Conservation (phyloP, 1,140 invertebrate genomes). For the Metaphire vulgaris region DNA sequence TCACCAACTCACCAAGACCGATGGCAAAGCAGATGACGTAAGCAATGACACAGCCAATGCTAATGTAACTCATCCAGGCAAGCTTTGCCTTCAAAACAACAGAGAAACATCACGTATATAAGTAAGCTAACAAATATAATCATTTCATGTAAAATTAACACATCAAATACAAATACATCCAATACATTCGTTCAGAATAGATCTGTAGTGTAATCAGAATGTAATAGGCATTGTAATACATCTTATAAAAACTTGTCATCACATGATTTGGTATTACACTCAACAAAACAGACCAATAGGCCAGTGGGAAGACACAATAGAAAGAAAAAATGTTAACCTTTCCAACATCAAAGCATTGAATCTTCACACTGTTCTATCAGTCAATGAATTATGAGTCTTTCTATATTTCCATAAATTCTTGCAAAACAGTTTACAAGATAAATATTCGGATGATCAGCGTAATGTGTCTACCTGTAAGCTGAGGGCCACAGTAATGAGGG, state of each 20-base stretch:
- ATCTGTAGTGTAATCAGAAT: background rate
- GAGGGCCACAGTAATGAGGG: slow-evolving; percentile 84
- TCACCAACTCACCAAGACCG: slow-evolving; percentile 58
- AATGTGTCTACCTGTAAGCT: slow-evolving; percentile 69
- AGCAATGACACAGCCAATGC: slow-evolving; percentile 67
- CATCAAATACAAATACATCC: background rate
- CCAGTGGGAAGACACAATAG: too few relatives aligned
- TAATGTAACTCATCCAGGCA: slow-evolving; percentile 81
- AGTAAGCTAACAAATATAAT: slow-evolving; percentile 10
- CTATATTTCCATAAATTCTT: too few relatives aligned
- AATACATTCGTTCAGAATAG: background rate
- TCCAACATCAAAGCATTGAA: too few relatives aligned
- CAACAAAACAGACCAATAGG: too few relatives aligned
- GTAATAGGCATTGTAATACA: background rate
- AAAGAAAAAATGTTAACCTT: too few relatives aligned
- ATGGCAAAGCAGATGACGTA: slow-evolving; percentile 87
- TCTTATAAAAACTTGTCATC: background rate
- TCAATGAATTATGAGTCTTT: too few relatives aligned
- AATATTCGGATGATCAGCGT: too few relatives aligned
- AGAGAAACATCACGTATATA: background rate
- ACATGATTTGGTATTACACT: too few relatives aligned
- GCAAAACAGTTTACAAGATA: too few relatives aligned
- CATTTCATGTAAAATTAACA: background rate
- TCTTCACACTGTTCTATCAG: too few relatives aligned
- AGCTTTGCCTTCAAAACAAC: background rate